Conservation (phyloP, 2,888 invertebrate genomes). For the Metopia argyrocephala region DNA sequence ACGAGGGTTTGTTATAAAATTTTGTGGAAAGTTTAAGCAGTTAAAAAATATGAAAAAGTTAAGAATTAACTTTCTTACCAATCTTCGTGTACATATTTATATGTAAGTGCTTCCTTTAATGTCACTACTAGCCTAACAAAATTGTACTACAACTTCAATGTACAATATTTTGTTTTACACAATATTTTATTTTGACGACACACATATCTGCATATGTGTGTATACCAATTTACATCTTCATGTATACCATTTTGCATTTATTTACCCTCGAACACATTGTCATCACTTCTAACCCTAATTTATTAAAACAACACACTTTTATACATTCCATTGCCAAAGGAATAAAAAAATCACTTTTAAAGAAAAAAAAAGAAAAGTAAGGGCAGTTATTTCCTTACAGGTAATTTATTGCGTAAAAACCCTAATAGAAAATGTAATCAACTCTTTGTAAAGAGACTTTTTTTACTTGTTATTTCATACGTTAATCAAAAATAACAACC, state of each 20-base stretch:
- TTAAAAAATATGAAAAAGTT: too few relatives aligned
- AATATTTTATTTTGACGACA: slow-evolving; percentile 3
- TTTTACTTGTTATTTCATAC: slow-evolving; percentile 31
- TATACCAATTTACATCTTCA: not conserved
- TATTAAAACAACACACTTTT: not conserved
- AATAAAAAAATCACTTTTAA: not conserved
- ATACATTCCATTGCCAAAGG: not conserved
- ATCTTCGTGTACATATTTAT: too few relatives aligned
- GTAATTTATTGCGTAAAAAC: slow-evolving; percentile 75
- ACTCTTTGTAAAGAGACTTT: slow-evolving; percentile 37
- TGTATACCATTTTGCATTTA: not conserved
- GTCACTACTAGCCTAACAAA: too few relatives aligned
- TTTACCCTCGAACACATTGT: not conserved
- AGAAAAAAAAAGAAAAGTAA: not conserved
- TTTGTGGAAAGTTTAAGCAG: too few relatives aligned
- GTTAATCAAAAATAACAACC: slow-evolving; percentile 51
- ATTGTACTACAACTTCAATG: too few relatives aligned
- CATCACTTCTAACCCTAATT: slow-evolving; percentile 16
- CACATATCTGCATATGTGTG: not conserved
- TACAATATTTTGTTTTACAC: not conserved
- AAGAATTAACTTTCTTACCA: too few relatives aligned
- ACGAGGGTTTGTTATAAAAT: not conserved
- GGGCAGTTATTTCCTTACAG: slow-evolving; percentile 68
- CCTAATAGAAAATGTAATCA: slow-evolving; percentile 71
- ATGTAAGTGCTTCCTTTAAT: too few relatives aligned